Conservation (phyloP, 2,888 invertebrate species). For the Ephialtes manifestator region DNA sequence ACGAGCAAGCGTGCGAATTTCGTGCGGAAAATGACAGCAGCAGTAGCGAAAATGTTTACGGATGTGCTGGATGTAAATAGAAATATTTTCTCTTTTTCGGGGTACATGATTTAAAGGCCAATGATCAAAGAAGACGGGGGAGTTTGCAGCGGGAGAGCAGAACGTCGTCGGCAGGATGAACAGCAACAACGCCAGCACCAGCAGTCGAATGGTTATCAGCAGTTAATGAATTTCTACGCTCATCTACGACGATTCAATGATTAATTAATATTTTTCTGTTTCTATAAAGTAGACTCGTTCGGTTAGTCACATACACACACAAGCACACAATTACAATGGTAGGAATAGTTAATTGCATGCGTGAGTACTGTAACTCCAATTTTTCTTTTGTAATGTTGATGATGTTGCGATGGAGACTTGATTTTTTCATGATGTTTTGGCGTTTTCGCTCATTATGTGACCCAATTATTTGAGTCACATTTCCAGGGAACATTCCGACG, state of each 20-base stretch:
- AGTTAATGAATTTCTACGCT: conserved; percentile 57
- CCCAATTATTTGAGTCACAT: conserved; percentile 48
- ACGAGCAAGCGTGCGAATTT: conserved; percentile 62
- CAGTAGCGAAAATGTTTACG: conserved; percentile 56
- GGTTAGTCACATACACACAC: conserved; percentile 61
- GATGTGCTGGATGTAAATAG: conserved; percentile 51
- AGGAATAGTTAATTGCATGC: conserved; percentile 51
- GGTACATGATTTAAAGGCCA: conserved; percentile 43
- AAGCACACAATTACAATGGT: conserved; percentile 51
- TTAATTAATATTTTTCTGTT: conserved; percentile 36
- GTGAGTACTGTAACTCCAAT: conserved; percentile 52
- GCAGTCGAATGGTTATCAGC: conserved; percentile 69
- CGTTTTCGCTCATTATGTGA: conserved; percentile 11
- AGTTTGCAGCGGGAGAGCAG: conserved; percentile 53
- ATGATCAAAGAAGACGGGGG: conserved; percentile 44
- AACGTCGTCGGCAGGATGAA: conserved; percentile 67
- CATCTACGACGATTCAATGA: conserved; percentile 47
- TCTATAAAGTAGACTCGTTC: conserved; percentile 20
- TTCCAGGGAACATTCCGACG: conserved; percentile 72
- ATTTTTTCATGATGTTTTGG: conserved; percentile 46
- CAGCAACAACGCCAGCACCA: conserved; percentile 72
- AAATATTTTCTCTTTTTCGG: conserved; percentile 32
- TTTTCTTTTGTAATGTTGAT: conserved; percentile 22
- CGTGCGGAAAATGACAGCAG: conserved; percentile 58
- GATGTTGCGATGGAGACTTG: conserved; percentile 47